Evolutionary conservation across 2,797 vertebrate genomes (phyloP).

Genomic region (Echiichthys vipera): DNA sequence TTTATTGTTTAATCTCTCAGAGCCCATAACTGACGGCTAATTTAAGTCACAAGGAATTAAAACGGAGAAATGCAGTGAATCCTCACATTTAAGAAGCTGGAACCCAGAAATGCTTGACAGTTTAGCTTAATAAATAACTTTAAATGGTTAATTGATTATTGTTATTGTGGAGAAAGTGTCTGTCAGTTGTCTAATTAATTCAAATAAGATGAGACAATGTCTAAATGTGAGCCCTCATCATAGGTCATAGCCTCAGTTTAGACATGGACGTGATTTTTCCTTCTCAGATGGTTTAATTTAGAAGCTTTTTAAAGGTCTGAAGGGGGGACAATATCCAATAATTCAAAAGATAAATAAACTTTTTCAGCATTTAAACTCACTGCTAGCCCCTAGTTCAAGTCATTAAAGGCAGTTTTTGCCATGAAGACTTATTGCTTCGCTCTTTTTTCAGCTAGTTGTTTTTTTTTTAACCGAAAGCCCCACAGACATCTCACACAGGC

Average conservation of each 20-base stretch:
- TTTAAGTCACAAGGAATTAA: neutral
- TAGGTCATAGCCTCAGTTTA: neutral
- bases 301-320: neutral
- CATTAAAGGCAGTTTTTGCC: slow-evolving; percentile 35
- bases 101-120: neutral
- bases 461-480: slow-evolving; percentile 47
- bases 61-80: neutral
- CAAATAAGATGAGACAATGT: neutral
- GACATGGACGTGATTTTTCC: neutral
- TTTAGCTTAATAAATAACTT: neutral
- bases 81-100: neutral
- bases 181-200: neutral
- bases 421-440: slow-evolving; percentile 12
- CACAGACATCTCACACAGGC: slow-evolving; percentile 28
- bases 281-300: neutral
- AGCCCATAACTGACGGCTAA: neutral
- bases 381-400: slow-evolving; percentile 6
- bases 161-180: too few relatives aligned
- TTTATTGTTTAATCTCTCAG: neutral
- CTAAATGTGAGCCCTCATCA: neutral
- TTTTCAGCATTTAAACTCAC: neutral
- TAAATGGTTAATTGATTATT: neutral
- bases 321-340: neutral
- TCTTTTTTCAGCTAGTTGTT: slow-evolving; percentile 38
- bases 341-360: slow-evolving; percentile 2